Evolutionary conservation across 2,113 vertebrate genomes (phyloP).

Genomic region (Hydrolagus affinis): DNA sequence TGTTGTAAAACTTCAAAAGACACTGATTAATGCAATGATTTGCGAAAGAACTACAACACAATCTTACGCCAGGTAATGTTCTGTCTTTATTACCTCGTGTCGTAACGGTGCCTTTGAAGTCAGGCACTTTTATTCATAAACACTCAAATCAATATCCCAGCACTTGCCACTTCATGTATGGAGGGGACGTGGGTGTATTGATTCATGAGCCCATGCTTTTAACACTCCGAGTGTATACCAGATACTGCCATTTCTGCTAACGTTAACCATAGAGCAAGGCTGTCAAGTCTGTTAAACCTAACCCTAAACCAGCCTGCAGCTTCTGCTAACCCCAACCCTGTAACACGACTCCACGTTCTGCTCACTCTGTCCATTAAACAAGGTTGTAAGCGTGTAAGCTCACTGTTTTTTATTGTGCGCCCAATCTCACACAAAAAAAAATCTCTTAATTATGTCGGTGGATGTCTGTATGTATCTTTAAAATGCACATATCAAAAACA

Average conservation of each 20-base stretch:
- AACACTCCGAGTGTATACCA: background rate
- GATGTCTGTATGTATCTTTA: background rate
- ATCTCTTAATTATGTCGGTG: background rate
- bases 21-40: background rate
- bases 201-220: background rate
- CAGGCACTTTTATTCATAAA: background rate
- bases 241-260: background rate
- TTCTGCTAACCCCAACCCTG: background rate
- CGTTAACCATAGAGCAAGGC: background rate
- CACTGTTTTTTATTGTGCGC: background rate
- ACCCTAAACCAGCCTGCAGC: background rate
- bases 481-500: background rate
- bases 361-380: background rate
- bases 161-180: too few species aligned
- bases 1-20: background rate
- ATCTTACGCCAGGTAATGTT: too few species aligned
- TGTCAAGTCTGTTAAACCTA: background rate
- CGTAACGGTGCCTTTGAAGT: background rate
- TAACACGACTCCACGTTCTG: background rate
- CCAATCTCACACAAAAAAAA: background rate
- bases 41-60: background rate
- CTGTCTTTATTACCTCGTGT: background rate
- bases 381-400: background rate
- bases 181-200: too few species aligned
- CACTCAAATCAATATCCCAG: background rate